Evolutionary conservation across 2,113 vertebrate species (phyloP).

Genomic region (Etia nguti): DNA sequence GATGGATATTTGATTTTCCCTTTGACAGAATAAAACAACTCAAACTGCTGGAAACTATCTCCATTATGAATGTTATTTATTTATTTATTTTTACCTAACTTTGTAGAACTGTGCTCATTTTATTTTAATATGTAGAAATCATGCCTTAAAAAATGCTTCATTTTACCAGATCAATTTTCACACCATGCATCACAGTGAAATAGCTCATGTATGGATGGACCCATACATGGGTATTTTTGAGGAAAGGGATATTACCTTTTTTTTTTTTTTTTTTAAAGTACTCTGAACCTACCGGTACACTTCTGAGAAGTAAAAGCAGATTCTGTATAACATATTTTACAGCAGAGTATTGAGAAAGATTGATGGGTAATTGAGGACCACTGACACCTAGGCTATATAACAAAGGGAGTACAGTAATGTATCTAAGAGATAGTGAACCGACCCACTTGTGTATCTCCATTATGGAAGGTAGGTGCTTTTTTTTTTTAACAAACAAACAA

Average conservation of each 20-base stretch:
- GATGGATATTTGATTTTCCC: background rate
- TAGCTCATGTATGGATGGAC: background rate
- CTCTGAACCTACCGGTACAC: background rate
- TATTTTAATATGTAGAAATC: background rate
- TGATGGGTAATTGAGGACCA: background rate
- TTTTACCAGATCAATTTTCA: background rate
- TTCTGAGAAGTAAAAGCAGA: background rate
- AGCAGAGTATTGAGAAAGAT: background rate
- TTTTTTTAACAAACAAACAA: background rate
- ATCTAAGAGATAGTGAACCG: background rate
- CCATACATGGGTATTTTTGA: background rate
- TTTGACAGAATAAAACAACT: background rate
- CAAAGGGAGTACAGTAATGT: background rate
- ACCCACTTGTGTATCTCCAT: background rate
- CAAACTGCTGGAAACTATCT: background rate
- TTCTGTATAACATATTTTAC: background rate
- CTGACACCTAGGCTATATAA: background rate
- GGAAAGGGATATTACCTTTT: background rate
- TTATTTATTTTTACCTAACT: no score
- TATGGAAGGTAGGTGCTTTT: background rate
- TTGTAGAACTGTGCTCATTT: background rate
- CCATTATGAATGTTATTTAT: background rate
- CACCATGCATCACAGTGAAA: background rate
- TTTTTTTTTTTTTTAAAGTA: background rate
- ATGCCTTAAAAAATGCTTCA: background rate